Percentiles rank a stretch among this genome's conserved stretches.
phyloP scores from a whole-genome alignment of 1,140 invertebrate genomes.

The Calosoma granatense region DNA sequence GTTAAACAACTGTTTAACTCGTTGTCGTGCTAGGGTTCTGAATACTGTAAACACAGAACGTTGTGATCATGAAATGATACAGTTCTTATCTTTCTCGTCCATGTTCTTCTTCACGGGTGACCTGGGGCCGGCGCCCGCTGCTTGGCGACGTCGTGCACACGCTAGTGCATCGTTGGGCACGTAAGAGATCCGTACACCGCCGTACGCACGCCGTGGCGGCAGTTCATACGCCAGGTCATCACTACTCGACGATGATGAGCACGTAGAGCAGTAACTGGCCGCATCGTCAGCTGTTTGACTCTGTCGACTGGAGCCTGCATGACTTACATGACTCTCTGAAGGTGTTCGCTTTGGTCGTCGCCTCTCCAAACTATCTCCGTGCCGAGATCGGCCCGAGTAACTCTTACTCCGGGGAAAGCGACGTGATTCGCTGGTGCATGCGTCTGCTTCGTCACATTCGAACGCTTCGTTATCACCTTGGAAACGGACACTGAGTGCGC shows the following conservation, averaged over 20 bases:
- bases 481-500: conserved; percentile 47
- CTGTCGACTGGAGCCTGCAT: conserved; percentile 20
- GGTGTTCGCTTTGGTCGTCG: conserved; percentile 28
- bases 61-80: conserved; percentile 54
- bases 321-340: conserved; percentile 23
- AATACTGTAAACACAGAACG: neutral
- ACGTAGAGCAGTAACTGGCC: conserved; percentile 75
- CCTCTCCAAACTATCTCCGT: conserved; percentile 29
- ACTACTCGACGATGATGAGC: conserved; percentile 74
- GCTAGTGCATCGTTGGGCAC: conserved; percentile 81
- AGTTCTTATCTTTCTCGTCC: conserved; percentile 51
- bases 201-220: conserved; percentile 68
- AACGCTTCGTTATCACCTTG: conserved; percentile 51
- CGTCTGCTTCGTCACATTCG: conserved; percentile 40
- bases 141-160: conserved; percentile 56
- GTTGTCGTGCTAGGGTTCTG: neutral
- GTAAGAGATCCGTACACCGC: conserved; percentile 78
- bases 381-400: conserved; percentile 28
- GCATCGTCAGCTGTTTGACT: conserved; percentile 49
- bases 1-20: no score
- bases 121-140: conserved; percentile 33
- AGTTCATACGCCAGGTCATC: conserved; percentile 73
- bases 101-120: conserved; percentile 29
- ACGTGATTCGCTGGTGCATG: conserved; percentile 23
- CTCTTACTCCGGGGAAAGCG: conserved; percentile 34